Conservation (phyloP, 2,113 vertebrate genomes). For the Todiramphus chloris region DNA sequence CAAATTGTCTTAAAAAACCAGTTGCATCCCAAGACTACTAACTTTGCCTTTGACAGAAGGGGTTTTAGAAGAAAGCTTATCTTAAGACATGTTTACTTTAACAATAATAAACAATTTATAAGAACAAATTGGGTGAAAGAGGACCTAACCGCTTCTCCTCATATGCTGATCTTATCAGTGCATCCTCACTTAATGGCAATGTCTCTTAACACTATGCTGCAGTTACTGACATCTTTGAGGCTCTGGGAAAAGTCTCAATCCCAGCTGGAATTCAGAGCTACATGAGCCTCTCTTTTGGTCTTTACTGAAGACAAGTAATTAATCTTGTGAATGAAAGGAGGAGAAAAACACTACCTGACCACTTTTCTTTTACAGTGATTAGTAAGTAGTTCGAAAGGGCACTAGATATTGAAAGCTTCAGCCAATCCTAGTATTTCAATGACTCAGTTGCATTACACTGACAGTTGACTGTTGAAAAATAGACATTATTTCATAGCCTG, state of each 20-base stretch:
- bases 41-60: neutral
- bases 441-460: neutral
- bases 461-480: neutral
- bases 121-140: neutral
- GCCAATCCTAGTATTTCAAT: neutral
- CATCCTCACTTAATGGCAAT: neutral
- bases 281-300: neutral
- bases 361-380: neutral
- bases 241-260: neutral
- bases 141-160: neutral
- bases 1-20: neutral
- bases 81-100: conserved; percentile 3
- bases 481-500: neutral
- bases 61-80: neutral
- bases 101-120: neutral
- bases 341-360: neutral
- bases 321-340: neutral
- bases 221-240: neutral
- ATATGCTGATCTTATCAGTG: neutral
- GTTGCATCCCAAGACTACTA: neutral
- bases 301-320: neutral
- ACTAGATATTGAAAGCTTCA: neutral
- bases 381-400: neutral
- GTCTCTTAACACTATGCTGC: neutral
- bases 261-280: neutral